Conservation (phyloP, 92 coral and sea anemone species). For the Epizoanthus fatuus region DNA sequence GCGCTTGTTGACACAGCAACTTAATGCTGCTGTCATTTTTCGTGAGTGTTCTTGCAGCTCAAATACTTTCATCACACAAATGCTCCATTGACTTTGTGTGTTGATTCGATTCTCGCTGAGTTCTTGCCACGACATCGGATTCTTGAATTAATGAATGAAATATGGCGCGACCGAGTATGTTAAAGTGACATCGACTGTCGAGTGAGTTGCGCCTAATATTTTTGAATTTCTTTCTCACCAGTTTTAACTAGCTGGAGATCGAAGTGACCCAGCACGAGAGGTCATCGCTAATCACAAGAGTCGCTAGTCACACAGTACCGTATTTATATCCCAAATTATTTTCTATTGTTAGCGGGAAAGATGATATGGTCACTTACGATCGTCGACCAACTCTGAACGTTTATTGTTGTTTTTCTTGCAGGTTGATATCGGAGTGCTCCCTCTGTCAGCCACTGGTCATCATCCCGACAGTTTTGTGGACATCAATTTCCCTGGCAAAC, state of each 20-base stretch:
- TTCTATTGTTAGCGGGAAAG: conserved; percentile 10
- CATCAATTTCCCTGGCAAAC: conserved; percentile 23
- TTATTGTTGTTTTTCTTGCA: neutral
- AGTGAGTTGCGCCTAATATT: neutral
- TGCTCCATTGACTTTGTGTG: neutral
- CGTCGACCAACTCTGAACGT: neutral
- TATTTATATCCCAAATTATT: neutral
- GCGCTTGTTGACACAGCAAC: no score
- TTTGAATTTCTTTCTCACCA: neutral
- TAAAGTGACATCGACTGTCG: neutral
- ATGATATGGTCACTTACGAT: neutral
- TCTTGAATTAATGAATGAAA: no score
- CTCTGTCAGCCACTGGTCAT: neutral
- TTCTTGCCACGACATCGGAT: neutral
- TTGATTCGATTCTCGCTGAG: neutral
- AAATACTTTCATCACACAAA: conserved; percentile 8
- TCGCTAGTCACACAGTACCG: neutral
- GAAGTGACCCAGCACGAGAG: neutral
- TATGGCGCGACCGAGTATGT: no score
- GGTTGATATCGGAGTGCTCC: conserved; percentile 23
- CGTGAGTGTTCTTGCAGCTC: neutral
- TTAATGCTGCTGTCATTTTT: neutral
- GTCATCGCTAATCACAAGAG: neutral
- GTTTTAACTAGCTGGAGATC: neutral
- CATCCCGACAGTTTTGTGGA: neutral